These are phyloP conservation scores for Taxidea taxus DNA, from an alignment of 2,113 vertebrate species.

Conservation along the genomic window DNA sequence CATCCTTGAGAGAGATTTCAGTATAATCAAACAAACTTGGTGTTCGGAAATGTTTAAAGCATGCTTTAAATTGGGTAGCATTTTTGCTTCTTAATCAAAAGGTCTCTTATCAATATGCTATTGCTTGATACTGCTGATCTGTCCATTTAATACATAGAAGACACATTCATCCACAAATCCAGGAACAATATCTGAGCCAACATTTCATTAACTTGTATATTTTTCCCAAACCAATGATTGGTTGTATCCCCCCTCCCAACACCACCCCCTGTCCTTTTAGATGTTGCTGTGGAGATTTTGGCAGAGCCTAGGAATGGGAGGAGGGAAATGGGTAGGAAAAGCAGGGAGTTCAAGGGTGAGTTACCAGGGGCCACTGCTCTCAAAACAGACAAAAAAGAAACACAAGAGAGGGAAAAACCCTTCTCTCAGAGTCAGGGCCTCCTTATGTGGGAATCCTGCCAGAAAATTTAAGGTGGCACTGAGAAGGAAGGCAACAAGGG, in stretches of 20 bases:
- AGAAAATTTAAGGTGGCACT: slow-evolving; percentile 52
- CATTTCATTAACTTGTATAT: slow-evolving; percentile 67
- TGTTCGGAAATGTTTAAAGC: slow-evolving; percentile 40
- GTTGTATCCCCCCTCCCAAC: neutral
- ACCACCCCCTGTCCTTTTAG: neutral
- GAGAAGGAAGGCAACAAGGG: neutral
- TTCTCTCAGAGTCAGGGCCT: neutral
- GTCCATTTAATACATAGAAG: slow-evolving; percentile 42
- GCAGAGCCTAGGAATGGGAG: slow-evolving; percentile 25
- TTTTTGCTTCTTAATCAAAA: slow-evolving; percentile 57
- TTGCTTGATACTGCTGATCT: slow-evolving; percentile 45
- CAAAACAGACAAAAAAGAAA: slow-evolving; percentile 50
- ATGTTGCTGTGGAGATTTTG: slow-evolving; percentile 59
- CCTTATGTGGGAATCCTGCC: slow-evolving; percentile 8
- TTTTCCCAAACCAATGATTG: slow-evolving; percentile 62
- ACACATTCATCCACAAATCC: slow-evolving; percentile 26
- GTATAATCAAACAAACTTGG: slow-evolving; percentile 10
- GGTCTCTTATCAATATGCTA: slow-evolving; percentile 13
- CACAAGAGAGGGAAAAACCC: slow-evolving; percentile 26
- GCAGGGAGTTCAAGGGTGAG: neutral
- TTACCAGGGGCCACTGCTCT: slow-evolving; percentile 45
- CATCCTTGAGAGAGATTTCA: neutral
- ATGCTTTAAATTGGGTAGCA: slow-evolving; percentile 19
- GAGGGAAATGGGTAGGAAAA: slow-evolving; percentile 24
- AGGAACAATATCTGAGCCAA: slow-evolving; percentile 55